Base-by-base conservation (phyloP, 2,888 invertebrate species). In the Tetrapedia diversipes region DNA sequence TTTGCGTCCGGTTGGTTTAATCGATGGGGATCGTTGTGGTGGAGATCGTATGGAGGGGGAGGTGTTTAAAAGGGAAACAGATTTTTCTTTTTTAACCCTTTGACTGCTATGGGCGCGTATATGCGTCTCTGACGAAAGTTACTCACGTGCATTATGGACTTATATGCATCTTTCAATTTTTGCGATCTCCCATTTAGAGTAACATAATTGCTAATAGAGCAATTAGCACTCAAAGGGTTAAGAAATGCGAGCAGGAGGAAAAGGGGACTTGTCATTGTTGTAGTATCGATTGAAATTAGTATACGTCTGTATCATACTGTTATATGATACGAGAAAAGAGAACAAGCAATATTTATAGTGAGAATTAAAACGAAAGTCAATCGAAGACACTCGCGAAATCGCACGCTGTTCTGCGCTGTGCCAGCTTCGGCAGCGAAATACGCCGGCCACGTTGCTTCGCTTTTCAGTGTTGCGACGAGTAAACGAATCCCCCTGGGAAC, bases 391-490 rank as follows among this genome's bases (percentile, higher is more conserved):
- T 54, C 10, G 14, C 41, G 19, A 19, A 22, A 27, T 8, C 11
- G 19, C 32, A 51, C 41, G 32, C 24, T 70, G 24, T 41, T 65
- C 16, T 27, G n/a, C 34, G 27, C 45, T 70, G 32, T 45, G 37
- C 14, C 39, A 29, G 53, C 71, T 74, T 74, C 49, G 43, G 41
- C 29, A 19, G 41, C 32, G 60, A 34, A 32, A n/a, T n/a, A 59
- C 32, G 34, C 84, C 83, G 29, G 45, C 64, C 54, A 49, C 53
- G 63, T 53, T 71, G 82, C 74, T 80, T 80, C 49, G 82, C 80
- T 82, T 82, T 39, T 80, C 47, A 34, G 29, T 77, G 49, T 80
- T 59, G 68, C 10, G 59, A 56, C 51, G 66, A n/a, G 47, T 65
- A 66, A 54, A 57, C 16, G 43, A 45, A 41, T 70, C 6, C n/a